Conservation (phyloP, 2,113 vertebrate genomes). For the Dicrurus megarhynchus region DNA sequence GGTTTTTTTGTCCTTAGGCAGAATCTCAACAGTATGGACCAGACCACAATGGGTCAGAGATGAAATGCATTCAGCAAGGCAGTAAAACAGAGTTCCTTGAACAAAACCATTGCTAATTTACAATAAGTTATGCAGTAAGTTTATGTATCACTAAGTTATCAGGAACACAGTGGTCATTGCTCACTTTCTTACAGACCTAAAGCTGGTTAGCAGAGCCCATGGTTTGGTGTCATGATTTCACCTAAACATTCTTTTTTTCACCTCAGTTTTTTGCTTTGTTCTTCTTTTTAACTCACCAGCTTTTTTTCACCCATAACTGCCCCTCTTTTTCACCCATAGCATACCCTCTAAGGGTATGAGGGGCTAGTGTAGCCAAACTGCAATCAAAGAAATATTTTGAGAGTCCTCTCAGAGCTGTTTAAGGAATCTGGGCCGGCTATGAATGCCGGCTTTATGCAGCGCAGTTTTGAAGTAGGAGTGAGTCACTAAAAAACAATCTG, state of each 20-base stretch:
- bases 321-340: background rate
- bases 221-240: background rate
- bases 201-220: background rate
- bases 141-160: background rate
- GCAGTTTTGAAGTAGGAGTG: conserved; percentile 53
- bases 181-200: background rate
- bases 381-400: conserved; percentile 53
- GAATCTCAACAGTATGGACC: background rate
- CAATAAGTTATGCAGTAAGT: background rate
- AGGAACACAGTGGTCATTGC: background rate
- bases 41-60: background rate
- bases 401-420: conserved; percentile 26
- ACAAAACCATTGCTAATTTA: background rate
- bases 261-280: background rate
- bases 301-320: background rate
- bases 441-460: conserved; percentile 38
- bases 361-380: background rate
- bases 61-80: background rate
- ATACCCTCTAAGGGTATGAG: background rate
- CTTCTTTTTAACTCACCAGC: background rate
- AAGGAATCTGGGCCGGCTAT: background rate
- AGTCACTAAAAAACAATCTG: conserved; percentile 67
- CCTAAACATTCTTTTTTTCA: background rate
- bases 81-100: background rate
- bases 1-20: background rate